Evolutionary conservation across 2,113 vertebrate genomes (phyloP), one percentile per base, ranked within the genome.

Genomic region (Silurus meridionalis): DNA sequence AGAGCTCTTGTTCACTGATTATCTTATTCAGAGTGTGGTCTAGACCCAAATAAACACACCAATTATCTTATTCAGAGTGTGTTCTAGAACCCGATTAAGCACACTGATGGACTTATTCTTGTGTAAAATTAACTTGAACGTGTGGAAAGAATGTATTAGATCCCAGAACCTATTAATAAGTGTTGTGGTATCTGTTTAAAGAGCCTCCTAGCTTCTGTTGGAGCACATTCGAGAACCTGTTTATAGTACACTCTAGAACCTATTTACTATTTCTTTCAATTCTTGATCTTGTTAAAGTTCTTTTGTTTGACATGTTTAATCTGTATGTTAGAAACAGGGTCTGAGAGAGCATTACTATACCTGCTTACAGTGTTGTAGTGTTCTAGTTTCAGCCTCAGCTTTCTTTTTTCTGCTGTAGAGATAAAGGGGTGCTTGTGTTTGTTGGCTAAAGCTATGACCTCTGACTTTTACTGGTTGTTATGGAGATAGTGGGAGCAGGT

Each of bases 371-470:
- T 2, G 21, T 5, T 58, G 10, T 58, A 58, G 57, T 58, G 57
- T 58, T 13, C 8, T 37, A 23, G 17, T 37, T 50, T 10, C 19
- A 52, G 4, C 71, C 48, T 50, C 46, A 11, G 46, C 71, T 50
- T 75, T 75, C 37, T 52, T 14, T 53, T 19, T 53, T 55, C 74
- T 77, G 23, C 10, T n/a, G 21, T 48, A 72, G 17, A 72, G 37
- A 72, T 46, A 50, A 50, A 50, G 46, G 48, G 71, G 17, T 21
- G 48, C 71, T 50, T 23, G 17, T 52, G 46, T 52, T 23, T 74
- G 48, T n/a, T 53, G 50, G 80, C 83, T 60, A 81, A 78, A 77
- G 69, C 80, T 86, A 88, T 88, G 81, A 89, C 57, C 72, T 80
- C 69, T 66, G 79, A 86, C 63, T 74, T 81, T 58, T 69, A 15